phyloP scores from a whole-genome alignment of 2,888 invertebrate genomes.

The Hypomecis atomaria region DNA sequence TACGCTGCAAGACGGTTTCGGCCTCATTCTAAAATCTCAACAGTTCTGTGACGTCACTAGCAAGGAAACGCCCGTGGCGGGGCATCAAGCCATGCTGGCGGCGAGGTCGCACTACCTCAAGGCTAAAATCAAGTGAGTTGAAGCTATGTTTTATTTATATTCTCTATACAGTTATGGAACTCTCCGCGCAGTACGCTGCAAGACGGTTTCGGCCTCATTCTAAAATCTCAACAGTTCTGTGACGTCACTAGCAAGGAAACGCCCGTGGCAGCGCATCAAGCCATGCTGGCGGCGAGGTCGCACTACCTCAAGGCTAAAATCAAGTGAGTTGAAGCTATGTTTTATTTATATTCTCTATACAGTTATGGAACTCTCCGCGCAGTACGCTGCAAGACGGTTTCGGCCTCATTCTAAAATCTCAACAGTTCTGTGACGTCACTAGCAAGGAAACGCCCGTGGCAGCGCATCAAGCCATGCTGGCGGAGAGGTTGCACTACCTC shows the following conservation, averaged over 20 bases:
- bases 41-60: conserved; percentile 95
- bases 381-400: conserved; percentile 98
- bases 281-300: conserved; percentile 95
- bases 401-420: conserved; percentile 92
- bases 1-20: conserved; percentile 97
- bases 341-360: too few species aligned
- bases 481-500: conserved; percentile 94
- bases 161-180: not conserved
- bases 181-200: conserved; percentile 98
- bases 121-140: conserved; percentile 81
- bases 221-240: conserved; percentile 94
- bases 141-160: not conserved
- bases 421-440: conserved; percentile 95
- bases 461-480: conserved; percentile 95
- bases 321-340: conserved; percentile 55
- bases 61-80: conserved; percentile 89
- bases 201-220: conserved; percentile 95
- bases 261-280: conserved; percentile 92
- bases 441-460: conserved; percentile 88
- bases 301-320: conserved; percentile 89
- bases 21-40: conserved; percentile 91
- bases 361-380: conserved; percentile 93
- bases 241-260: conserved; percentile 91
- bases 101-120: conserved; percentile 93
- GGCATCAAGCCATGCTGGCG: conserved; percentile 95